Base-by-base conservation (phyloP, 2,113 vertebrate genomes). In the Datnioides undecimradiatus region DNA sequence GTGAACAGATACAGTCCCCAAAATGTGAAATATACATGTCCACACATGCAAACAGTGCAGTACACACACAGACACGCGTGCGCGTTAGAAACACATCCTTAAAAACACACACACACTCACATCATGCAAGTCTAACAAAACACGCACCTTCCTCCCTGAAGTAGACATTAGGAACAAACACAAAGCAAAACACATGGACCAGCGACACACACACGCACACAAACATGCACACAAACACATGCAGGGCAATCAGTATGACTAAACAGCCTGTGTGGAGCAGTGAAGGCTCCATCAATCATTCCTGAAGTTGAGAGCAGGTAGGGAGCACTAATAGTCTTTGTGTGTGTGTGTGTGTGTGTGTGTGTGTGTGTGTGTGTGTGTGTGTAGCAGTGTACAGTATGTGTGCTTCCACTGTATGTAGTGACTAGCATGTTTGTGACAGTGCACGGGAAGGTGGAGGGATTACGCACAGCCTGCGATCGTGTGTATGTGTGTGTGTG, bases 251-350 rank as follows among this genome's bases (percentile, higher is more conserved):
- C 83, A 79, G 86, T 81, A 59, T 85, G 84, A 85, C 86, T 83
- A 87, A 83, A 88, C 86, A 87, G 82, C 46, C 76, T 75, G 76
- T 75, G 82, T 83, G 79, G 77, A 67, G 84, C 45, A 52, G 64
- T 83, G 88, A 91, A 79, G 60, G 87, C 73, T 87, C 88, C 17
- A 90, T 90, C 90, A 88, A 85, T 90, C 90, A 87, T 65, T 79
- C 29, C 31, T 86, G 71, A 79, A 83, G 83, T 59, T 80, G 46
- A 64, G 67, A 49, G 76, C 70, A 81, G 79, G 84, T 82, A 83
- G 82, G 59, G 79, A 73, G 59, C 73, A 43, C 60, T 84, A 85
- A 89, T 88, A 72, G 86, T 79, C 73, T 82, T 54, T 70, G 67
- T 49, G 59, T 31, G 41, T 57, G 55, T 76, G 9, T 27, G 58